phyloP scores from a whole-genome alignment of 2,113 vertebrate species.

The Benitochromis conjunctus region DNA sequence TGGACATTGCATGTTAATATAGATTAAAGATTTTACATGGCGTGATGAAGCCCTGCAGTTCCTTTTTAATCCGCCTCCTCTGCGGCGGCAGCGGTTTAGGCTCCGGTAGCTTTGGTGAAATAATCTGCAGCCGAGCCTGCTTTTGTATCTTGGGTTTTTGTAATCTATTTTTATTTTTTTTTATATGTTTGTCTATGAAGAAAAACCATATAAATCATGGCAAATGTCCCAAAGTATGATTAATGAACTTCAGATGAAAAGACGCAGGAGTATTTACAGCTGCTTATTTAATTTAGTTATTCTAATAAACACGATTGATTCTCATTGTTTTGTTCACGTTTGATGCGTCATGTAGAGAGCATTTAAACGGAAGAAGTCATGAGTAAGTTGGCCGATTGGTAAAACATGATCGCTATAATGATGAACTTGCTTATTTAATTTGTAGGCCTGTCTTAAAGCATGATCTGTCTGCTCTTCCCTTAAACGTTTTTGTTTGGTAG shows the following conservation, averaged over 20 bases:
- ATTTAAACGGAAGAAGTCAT: neutral
- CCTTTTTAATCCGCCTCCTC: neutral
- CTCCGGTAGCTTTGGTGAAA: neutral
- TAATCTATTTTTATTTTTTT: neutral
- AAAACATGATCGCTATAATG: neutral
- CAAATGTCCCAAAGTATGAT: neutral
- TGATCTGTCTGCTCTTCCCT: neutral
- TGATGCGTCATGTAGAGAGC: neutral
- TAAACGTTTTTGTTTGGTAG: neutral
- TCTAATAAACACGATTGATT: neutral
- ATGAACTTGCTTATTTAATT: neutral
- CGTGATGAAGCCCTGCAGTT: neutral
- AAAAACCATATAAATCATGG: neutral
- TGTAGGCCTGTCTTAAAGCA: neutral
- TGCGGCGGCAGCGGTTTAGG: neutral
- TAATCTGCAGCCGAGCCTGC: neutral
- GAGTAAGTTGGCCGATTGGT: neutral
- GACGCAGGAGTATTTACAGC: neutral
- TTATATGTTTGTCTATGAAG: neutral
- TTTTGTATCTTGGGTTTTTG: neutral
- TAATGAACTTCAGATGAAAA: neutral
- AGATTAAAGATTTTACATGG: slow-evolving; percentile 7
- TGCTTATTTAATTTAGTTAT: neutral
- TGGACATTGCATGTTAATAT: neutral
- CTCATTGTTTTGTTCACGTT: neutral